Evolutionary conservation across 2,797 vertebrate genomes (phyloP), one percentile per base, ranked within the genome.

Genomic region (Podargus strigoides): DNA sequence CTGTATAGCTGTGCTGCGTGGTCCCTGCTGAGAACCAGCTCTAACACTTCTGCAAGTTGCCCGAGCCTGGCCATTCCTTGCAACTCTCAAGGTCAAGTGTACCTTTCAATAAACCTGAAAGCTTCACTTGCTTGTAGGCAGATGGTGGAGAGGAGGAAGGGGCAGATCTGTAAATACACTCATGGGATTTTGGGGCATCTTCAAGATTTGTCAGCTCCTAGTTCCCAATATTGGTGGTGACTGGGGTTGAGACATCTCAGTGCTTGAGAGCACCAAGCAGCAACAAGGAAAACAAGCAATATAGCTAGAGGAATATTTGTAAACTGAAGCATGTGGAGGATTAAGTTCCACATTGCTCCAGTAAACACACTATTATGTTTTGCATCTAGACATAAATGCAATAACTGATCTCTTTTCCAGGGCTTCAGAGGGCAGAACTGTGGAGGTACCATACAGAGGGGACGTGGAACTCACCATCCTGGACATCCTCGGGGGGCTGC

Each of bases 371-470:
- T 8, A 1, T 10, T 66, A 10, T 1, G 5, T 69, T 79, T 82
- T 69, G 26, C 24, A 27, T 37, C 8, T n/a, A 19, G 55, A n/a
- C 6, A 2, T 64, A 37, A 76, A 59, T 81, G 46, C 42, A 90
- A 50, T 94, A 58, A 85, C 30, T 14, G 0, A 13, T 94, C 68
- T 93, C 63, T 87, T 95, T 56, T 81, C 32, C 97, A 99, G 99
- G 97, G 99, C 99, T 8, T 99, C 99, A 0, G 99, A 99, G 94
- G 99, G 99, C 85, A 98, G 98, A 96, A 99, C 99, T 0, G 99
- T 99, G 89, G 99, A 99, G 97, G 99, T 99, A 21, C 98, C 99
- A 0, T 99, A 99, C 96, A 98, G 89, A 97, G 99, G 99, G 15
- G 98, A 99, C 0, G 99, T 99, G 46, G 98, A 99, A 92, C 95